Percentiles rank a stretch among this genome's conserved stretches.
phyloP scores from a whole-genome alignment of 2,797 vertebrate species.

The Pipistrellus nathusii region DNA sequence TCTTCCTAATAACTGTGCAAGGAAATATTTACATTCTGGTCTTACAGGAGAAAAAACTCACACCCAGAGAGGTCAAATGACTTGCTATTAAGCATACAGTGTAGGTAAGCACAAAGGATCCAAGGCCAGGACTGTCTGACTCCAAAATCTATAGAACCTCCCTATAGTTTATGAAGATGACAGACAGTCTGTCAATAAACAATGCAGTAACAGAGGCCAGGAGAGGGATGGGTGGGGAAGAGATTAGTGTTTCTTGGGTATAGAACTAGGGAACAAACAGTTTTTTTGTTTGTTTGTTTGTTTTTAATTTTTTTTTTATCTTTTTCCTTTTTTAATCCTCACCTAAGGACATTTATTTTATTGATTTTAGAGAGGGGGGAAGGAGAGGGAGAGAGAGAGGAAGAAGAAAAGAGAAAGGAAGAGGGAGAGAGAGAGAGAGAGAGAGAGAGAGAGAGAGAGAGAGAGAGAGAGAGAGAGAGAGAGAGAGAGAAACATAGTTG shows the following conservation, averaged over 20 bases:
- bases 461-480: not conserved
- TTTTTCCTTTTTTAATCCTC: not conserved
- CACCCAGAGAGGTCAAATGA: not conserved
- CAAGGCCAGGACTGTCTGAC: not conserved
- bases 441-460: not conserved
- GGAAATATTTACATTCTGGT: conserved; percentile 24
- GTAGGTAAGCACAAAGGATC: not conserved
- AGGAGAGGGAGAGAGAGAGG: not conserved
- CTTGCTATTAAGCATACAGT: not conserved
- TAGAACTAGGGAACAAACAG: not conserved
- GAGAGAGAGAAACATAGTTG: not conserved
- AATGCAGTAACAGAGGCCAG: not conserved
- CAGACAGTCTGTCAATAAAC: not conserved
- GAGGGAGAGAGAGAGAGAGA: not conserved
- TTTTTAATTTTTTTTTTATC: not conserved
- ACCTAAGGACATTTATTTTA: not conserved
- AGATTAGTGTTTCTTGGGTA: not conserved
- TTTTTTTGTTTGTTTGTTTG: not conserved
- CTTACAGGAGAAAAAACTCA: not conserved
- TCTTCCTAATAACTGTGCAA: not conserved
- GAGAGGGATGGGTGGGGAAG: not conserved
- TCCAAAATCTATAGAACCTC: not conserved
- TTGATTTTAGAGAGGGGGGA: not conserved
- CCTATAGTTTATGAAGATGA: not conserved
- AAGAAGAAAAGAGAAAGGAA: not conserved